phyloP scores from a whole-genome alignment of 2,797 vertebrate species.

The Amazonetta brasiliensis region DNA sequence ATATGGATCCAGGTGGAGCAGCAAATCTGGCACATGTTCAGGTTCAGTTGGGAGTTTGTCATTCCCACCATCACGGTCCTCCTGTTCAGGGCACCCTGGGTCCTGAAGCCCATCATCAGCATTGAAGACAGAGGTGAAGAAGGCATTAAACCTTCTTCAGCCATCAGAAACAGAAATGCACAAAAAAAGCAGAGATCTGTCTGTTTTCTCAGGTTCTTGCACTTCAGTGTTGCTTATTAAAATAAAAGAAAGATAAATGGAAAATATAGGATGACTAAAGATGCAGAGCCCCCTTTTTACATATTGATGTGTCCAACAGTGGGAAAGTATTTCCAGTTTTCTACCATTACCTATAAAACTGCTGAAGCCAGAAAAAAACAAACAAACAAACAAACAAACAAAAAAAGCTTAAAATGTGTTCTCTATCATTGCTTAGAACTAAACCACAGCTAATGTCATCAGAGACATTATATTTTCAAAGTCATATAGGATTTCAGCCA shows the following conservation, averaged over 20 bases:
- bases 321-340: neutral
- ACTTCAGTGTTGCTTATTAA: neutral
- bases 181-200: neutral
- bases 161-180: neutral
- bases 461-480: neutral
- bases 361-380: too few relatives aligned
- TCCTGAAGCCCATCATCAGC: too few relatives aligned
- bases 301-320: accelerated
- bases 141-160: neutral
- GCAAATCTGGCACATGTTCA: too few relatives aligned
- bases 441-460: neutral
- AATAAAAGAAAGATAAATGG: neutral
- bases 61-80: too few relatives aligned
- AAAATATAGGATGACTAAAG: neutral
- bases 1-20: too few relatives aligned
- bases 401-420: neutral
- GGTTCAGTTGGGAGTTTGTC: too few relatives aligned
- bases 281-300: neutral
- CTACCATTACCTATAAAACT: neutral
- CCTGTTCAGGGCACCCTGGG: too few relatives aligned
- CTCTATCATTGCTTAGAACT: neutral
- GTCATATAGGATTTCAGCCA: neutral
- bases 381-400: too few relatives aligned
- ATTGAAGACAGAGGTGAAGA: too few relatives aligned
- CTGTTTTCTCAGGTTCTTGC: neutral